These are phyloP conservation scores for Dromaius novaehollandiae DNA, from an alignment of 2,113 vertebrate genomes.

Conservation along the genomic window DNA sequence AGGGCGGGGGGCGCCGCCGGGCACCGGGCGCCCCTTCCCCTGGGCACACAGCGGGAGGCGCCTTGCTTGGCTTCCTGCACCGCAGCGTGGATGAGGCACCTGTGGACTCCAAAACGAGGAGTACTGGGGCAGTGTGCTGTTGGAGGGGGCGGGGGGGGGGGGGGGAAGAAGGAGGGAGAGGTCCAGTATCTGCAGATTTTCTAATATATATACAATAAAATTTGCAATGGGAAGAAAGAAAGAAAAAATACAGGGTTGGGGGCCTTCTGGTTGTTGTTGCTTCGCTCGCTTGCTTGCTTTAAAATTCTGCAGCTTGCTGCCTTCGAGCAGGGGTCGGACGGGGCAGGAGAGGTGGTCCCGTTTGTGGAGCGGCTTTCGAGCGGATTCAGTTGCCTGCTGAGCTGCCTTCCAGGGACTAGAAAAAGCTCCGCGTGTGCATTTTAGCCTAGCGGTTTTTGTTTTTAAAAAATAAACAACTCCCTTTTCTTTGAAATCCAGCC, in stretches of 20 bases:
- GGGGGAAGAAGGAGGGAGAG: not conserved
- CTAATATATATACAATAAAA: not conserved
- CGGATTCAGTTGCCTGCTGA: not conserved
- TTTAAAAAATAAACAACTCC: not conserved
- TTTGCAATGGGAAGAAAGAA: not conserved
- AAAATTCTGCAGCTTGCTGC: not conserved
- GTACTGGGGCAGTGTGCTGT: not conserved
- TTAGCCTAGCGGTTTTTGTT: not conserved
- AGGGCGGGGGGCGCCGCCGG: not conserved
- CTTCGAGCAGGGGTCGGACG: not conserved
- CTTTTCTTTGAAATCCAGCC: conserved; percentile 1
- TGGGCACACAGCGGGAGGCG: not conserved
- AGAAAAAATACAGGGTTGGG: not conserved
- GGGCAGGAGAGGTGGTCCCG: not conserved
- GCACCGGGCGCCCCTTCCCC: too few relatives aligned
- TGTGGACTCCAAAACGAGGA: not conserved
- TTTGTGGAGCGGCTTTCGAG: not conserved
- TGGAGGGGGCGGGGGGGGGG: not conserved
- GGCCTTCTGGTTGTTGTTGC: not conserved
- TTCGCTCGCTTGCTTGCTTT: not conserved
- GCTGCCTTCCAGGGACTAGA: not conserved
- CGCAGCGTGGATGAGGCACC: not conserved
- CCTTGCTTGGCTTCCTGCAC: not conserved
- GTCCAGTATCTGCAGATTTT: not conserved
- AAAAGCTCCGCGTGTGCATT: not conserved